phyloP scores from a whole-genome alignment of 2,113 vertebrate genomes.

The Natator depressus region DNA sequence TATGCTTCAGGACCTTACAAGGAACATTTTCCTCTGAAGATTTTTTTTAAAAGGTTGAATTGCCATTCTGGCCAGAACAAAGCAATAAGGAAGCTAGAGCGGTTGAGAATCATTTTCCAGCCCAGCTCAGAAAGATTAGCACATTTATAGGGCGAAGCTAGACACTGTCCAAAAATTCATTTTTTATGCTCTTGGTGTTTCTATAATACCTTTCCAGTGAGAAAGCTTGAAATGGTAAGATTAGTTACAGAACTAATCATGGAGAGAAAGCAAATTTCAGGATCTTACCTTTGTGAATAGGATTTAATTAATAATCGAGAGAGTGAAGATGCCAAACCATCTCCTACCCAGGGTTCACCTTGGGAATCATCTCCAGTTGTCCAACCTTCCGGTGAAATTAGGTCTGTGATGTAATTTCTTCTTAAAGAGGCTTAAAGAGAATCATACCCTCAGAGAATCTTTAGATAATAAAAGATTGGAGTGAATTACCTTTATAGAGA shows the following conservation, averaged over 20 bases:
- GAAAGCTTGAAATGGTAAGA: conserved; percentile 36
- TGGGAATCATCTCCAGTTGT: conserved; percentile 52
- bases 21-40: conserved; percentile 32
- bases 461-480: conserved; percentile 24
- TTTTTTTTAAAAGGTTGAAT: neutral
- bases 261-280: conserved; percentile 42
- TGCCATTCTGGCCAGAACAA: conserved; percentile 12
- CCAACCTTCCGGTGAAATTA: conserved; percentile 55
- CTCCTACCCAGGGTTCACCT: conserved; percentile 47
- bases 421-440: conserved; percentile 53
- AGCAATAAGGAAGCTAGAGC: conserved; percentile 5
- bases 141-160: neutral
- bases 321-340: conserved; percentile 68
- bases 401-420: conserved; percentile 49
- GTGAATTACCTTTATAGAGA: conserved; percentile 27
- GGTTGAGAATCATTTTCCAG: conserved; percentile 52
- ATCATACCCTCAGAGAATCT: conserved; percentile 17
- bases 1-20: conserved; percentile 1
- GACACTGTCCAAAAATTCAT: conserved; percentile 44
- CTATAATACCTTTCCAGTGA: conserved; percentile 16
- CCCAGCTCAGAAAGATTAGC: conserved; percentile 44
- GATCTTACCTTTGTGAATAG: conserved; percentile 21
- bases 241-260: conserved; percentile 44
- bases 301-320: conserved; percentile 64
- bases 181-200: conserved; percentile 23